Conservation (phyloP, 2,113 vertebrate species). For the Harpagus bidentatus region DNA sequence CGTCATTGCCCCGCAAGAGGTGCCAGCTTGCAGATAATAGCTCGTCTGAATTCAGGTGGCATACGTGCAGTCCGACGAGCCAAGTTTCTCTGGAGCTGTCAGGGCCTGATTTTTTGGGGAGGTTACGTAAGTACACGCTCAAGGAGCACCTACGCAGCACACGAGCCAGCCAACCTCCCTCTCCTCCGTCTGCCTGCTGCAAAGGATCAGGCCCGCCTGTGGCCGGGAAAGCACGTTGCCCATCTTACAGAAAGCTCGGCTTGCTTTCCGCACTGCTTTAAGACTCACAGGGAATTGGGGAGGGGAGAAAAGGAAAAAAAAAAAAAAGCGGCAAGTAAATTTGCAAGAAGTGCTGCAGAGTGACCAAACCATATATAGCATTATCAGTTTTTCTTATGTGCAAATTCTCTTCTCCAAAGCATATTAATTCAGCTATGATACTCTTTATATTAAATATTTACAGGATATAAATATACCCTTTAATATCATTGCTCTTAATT, state of each 20-base stretch:
- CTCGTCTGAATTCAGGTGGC: not conserved
- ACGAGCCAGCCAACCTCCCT: not conserved
- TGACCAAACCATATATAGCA: not conserved
- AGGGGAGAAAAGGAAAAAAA: not conserved
- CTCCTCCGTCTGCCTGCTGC: not conserved
- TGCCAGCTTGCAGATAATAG: constrained; percentile 30
- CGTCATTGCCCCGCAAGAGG: not conserved
- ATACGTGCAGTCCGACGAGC: not conserved
- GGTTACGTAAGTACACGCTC: not conserved
- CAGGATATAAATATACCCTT: not conserved
- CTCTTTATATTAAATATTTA: not conserved
- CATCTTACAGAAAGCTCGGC: not conserved
- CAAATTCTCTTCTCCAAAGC: not conserved
- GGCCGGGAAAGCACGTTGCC: not conserved
- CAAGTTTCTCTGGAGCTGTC: constrained; percentile 54
- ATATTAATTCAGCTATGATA: not conserved
- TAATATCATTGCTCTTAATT: not conserved
- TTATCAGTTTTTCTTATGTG: not conserved
- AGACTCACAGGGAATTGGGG: not conserved
- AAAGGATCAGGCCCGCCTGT: not conserved
- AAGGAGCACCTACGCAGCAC: constrained; percentile 2
- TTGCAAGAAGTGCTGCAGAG: not conserved
- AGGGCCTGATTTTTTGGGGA: constrained; percentile 39
- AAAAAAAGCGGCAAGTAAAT: not conserved
- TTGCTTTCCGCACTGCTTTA: not conserved